These are phyloP conservation scores for Antrozous pallidus DNA, from an alignment of 2,797 vertebrate species.

Conservation along the genomic window DNA sequence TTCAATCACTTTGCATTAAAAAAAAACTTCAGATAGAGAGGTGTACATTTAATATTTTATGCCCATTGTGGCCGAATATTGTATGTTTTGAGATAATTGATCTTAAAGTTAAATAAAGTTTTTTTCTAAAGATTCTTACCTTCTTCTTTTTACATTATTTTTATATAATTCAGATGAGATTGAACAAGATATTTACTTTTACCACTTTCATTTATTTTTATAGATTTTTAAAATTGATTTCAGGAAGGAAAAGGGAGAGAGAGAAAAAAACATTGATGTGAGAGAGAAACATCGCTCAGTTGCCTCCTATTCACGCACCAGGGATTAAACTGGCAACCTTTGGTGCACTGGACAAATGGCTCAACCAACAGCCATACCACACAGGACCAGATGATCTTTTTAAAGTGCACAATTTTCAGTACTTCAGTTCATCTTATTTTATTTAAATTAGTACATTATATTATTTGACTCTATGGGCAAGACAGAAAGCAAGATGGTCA, in stretches of 20 bases:
- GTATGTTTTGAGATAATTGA: constrained; percentile 23
- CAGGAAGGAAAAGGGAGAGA: neutral
- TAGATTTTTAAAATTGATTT: too few relatives aligned
- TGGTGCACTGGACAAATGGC: neutral
- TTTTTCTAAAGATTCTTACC: neutral
- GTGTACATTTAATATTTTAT: constrained; percentile 30
- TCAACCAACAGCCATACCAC: neutral
- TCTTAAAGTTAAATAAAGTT: constrained; percentile 57
- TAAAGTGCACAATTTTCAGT: neutral
- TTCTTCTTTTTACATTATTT: neutral
- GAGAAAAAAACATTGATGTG: neutral
- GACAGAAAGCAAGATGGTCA: neutral
- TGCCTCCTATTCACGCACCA: neutral
- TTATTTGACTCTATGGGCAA: neutral
- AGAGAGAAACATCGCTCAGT: neutral
- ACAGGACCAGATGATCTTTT: neutral
- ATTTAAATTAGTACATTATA: neutral
- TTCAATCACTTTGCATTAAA: constrained; percentile 38
- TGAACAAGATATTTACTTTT: neutral
- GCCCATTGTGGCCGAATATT: neutral
- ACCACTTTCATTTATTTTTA: too few relatives aligned
- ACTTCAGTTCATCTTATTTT: neutral
- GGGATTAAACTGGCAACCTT: neutral
- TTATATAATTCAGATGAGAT: neutral
- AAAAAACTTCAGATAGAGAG: constrained; percentile 23